phyloP scores from a whole-genome alignment of 2,797 vertebrate species.

The Semotilus atromaculatus region DNA sequence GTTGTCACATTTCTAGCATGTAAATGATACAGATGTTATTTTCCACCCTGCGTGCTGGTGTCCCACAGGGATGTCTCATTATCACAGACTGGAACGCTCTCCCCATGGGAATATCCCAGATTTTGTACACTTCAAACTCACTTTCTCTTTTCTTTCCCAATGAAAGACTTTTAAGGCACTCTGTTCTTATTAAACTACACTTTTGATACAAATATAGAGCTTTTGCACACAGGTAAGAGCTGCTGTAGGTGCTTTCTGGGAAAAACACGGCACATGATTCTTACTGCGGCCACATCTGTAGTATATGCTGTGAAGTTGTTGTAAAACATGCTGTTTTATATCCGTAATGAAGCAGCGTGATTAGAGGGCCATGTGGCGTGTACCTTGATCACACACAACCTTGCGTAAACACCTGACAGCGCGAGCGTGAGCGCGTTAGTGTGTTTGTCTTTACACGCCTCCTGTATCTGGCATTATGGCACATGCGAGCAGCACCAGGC shows the following conservation, averaged over 20 bases:
- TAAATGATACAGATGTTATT: slow-evolving; percentile 55
- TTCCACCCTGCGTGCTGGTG: slow-evolving; percentile 28
- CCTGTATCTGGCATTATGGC: slow-evolving; percentile 45
- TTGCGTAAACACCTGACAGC: slow-evolving; percentile 12
- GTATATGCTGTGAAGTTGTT: slow-evolving; percentile 3
- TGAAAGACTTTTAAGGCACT: slow-evolving; percentile 18
- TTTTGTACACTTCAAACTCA: slow-evolving; percentile 34
- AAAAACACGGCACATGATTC: slow-evolving; percentile 1
- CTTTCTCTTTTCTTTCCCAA: slow-evolving; percentile 22
- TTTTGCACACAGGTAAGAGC: not conserved
- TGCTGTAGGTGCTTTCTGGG: slow-evolving; percentile 6
- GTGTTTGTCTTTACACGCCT: slow-evolving; percentile 41
- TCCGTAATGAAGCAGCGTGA: slow-evolving; percentile 28
- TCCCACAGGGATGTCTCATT: slow-evolving; percentile 54
- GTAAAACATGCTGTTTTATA: slow-evolving; percentile 44
- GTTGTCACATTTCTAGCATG: slow-evolving; percentile 25
- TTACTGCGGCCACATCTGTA: slow-evolving; percentile 16
- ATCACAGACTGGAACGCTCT: slow-evolving; percentile 48
- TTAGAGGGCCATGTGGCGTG: slow-evolving; percentile 27
- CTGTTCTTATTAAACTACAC: not conserved
- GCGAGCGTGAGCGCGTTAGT: slow-evolving; percentile 1
- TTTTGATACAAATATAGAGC: slow-evolving; percentile 11
- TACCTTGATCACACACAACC: slow-evolving; percentile 24
- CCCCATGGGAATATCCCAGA: slow-evolving; percentile 37
- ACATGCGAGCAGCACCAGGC: slow-evolving; percentile 51